Percentiles rank a stretch among this genome's conserved stretches.
Conservation (phyloP, 2,888 invertebrate species). For the Andrena haemorrhoa region DNA sequence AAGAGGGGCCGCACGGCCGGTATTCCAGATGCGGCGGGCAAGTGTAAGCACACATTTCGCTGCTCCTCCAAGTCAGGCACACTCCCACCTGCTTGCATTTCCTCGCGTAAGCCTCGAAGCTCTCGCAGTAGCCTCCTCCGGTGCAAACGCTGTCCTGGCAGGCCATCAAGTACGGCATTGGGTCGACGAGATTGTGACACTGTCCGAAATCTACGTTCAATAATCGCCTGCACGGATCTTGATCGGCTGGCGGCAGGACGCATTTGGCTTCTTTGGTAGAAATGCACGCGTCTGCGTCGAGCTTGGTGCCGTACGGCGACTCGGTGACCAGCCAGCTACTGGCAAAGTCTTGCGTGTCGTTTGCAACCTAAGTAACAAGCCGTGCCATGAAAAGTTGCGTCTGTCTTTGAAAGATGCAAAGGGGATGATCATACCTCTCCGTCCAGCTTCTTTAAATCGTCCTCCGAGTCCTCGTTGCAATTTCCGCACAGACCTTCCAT, state of each 20-base stretch:
- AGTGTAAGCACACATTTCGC: conserved; percentile 88
- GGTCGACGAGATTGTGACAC: conserved; percentile 91
- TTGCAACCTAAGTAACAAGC: conserved; percentile 82
- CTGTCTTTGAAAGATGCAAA: not conserved
- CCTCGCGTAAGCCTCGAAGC: conserved; percentile 90
- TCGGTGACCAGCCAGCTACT: conserved; percentile 86
- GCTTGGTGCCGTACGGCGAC: conserved; percentile 53
- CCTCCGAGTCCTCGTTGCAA: conserved; percentile 88
- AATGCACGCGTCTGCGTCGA: conserved; percentile 81
- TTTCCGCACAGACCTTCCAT: conserved; percentile 94
- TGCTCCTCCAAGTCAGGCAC: conserved; percentile 90
- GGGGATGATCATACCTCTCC: conserved; percentile 80
- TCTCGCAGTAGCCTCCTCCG: conserved; percentile 87
- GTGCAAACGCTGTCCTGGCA: conserved; percentile 90
- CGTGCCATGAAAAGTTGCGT: not conserved
- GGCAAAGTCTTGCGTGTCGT: conserved; percentile 86
- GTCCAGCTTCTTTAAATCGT: conserved; percentile 86
- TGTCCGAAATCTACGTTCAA: conserved; percentile 87
- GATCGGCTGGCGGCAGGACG: conserved; percentile 86
- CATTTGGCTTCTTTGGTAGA: conserved; percentile 82
- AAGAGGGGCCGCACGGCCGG: conserved; percentile 87
- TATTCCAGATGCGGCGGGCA: conserved; percentile 87
- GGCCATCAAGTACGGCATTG: conserved; percentile 88
- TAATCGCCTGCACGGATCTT: conserved; percentile 90
- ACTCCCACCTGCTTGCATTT: conserved; percentile 90